A percentile compares a stretch with the other conserved stretches of the same genome.
These are phyloP conservation scores for Tipula confusa DNA, from an alignment of 2,888 invertebrate genomes.

Conservation along the genomic window DNA sequence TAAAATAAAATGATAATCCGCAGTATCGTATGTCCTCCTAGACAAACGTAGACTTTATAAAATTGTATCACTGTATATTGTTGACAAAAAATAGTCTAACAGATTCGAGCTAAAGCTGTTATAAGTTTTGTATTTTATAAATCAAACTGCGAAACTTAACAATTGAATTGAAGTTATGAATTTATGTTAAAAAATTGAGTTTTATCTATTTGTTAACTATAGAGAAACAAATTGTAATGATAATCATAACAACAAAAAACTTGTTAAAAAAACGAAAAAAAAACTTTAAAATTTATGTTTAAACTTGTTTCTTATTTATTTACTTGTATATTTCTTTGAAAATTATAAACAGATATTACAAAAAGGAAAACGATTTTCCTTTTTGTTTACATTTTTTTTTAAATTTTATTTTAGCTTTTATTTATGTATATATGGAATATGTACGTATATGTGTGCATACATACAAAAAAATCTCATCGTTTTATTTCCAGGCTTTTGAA, in stretches of 20 bases:
- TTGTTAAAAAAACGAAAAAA: neutral
- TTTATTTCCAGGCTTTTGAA: constrained; percentile 9
- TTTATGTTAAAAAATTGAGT: neutral
- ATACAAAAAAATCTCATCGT: neutral
- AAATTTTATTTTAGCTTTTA: no score
- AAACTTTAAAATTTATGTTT: constrained; percentile 16
- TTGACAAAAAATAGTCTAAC: neutral
- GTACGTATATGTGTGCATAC: neutral
- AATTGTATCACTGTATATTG: neutral
- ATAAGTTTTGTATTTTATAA: neutral
- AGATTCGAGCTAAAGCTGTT: neutral
- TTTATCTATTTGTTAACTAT: neutral
- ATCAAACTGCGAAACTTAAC: neutral
- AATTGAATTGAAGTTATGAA: neutral
- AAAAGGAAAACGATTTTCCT: constrained; percentile 12
- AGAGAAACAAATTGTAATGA: neutral
- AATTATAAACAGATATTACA: neutral
- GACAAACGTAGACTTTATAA: neutral
- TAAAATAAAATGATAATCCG: neutral
- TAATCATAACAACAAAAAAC: neutral
- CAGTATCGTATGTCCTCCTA: neutral
- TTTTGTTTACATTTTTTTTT: no score
- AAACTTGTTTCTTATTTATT: constrained; percentile 3
- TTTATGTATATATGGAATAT: neutral
- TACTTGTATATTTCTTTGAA: neutral